Conservation (phyloP, 2,797 vertebrate genomes). For the Pseudocheirus occidentalis region DNA sequence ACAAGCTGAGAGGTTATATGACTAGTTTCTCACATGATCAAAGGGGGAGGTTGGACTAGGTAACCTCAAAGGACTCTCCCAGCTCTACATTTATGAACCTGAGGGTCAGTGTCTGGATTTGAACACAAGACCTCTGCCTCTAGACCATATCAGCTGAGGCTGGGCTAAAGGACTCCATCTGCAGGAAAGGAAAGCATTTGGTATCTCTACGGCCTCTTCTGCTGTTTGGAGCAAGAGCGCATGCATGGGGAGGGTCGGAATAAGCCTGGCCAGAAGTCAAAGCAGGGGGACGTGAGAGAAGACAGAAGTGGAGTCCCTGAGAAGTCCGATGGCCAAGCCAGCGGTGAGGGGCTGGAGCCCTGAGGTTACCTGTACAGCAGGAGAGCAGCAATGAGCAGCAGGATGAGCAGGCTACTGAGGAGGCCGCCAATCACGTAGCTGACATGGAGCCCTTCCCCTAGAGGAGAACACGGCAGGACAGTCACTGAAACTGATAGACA, state of each 20-base stretch:
- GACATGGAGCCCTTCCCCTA: slow-evolving; percentile 94
- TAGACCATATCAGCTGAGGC: not conserved
- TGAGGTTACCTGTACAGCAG: slow-evolving; percentile 93
- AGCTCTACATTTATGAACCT: not conserved
- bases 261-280: not conserved
- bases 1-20: not conserved
- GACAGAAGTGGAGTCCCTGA: not conserved
- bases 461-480: slow-evolving; percentile 51
- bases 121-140: not conserved
- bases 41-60: not conserved
- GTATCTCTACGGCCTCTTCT: not conserved
- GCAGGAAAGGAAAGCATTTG: slow-evolving; percentile 39
- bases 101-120: not conserved
- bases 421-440: slow-evolving; percentile 95
- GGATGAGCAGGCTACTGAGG: slow-evolving; percentile 92
- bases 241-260: not conserved
- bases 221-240: not conserved
- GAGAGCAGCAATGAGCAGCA: slow-evolving; percentile 92
- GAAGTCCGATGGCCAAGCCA: not conserved
- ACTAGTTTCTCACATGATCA: not conserved
- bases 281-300: slow-evolving; percentile 9
- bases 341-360: not conserved
- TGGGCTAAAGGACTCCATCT: not conserved
- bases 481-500: not conserved
- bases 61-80: not conserved